Evolutionary conservation across 2,888 invertebrate genomes (phyloP).

Genomic region (Euplagia quadripunctaria): DNA sequence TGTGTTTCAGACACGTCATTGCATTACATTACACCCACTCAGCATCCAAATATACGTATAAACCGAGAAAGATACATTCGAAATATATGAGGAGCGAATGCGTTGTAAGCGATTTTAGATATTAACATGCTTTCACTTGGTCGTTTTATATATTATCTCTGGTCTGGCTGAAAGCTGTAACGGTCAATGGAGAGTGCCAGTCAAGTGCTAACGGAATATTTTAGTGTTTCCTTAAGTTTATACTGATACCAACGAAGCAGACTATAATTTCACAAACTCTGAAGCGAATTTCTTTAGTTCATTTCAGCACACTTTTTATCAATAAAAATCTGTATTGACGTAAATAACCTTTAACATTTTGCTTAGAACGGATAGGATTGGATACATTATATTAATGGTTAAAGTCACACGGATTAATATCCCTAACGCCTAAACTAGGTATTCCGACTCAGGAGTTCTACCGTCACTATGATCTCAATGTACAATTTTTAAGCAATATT

Average conservation of each 20-base stretch:
- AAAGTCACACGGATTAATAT: too few species aligned
- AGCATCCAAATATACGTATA: slow-evolving; percentile 59
- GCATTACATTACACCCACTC: slow-evolving; percentile 62
- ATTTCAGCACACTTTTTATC: neutral
- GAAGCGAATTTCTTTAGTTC: neutral
- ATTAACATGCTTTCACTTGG: slow-evolving; percentile 37
- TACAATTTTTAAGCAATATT: too few species aligned
- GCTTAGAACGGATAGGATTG: too few species aligned
- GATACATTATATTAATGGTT: too few species aligned
- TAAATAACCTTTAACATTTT: too few species aligned
- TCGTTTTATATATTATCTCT: slow-evolving; percentile 31
- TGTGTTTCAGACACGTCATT: slow-evolving; percentile 45
- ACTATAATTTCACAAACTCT: neutral
- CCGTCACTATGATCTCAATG: too few species aligned
- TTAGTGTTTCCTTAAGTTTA: neutral
- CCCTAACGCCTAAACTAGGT: too few species aligned
- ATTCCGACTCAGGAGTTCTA: too few species aligned
- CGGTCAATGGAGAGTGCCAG: neutral
- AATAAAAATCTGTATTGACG: too few species aligned
- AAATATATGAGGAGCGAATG: slow-evolving; percentile 57
- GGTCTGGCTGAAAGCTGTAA: slow-evolving; percentile 26
- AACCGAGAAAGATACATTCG: slow-evolving; percentile 58
- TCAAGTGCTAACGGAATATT: slow-evolving; percentile 12
- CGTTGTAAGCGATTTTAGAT: slow-evolving; percentile 36
- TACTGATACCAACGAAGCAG: neutral